Evolutionary conservation across 2,113 vertebrate species (phyloP), one percentile per base, ranked within the genome.

Genomic region (Scomber colias): DNA sequence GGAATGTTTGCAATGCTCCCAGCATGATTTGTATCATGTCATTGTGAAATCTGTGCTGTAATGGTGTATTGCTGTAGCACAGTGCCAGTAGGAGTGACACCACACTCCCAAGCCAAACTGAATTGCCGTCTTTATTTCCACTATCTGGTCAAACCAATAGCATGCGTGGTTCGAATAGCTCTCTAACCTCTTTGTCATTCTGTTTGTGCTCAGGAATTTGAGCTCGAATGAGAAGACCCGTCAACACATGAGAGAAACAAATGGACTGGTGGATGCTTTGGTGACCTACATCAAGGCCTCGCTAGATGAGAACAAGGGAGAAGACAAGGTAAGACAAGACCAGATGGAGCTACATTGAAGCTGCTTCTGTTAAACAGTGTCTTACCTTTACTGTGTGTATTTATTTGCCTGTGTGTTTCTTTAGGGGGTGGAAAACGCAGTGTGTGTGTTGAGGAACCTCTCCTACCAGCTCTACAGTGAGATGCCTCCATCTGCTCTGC

Each of bases 361-460:
- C 13, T 8, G 16, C 2, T 49, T 40, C 11, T 76, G 69, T 19
- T 57, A 53, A 40, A 15, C 19, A 0, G 3, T 15, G 7, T 21
- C 21, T 30, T n/a, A 21, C 31, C 44, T 51, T 27, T 27, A 55
- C 17, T 15, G 21, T 55, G n/a, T 72, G 10, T 64, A 45, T 68
- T 76, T 0, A 77, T 68, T 10, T 49, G 44, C 64, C 1, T 35
- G 3, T 72, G 30, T 77, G 24, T 86, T 51, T 75, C 2, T 56
- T 11, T 74, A 99, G 98, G 98, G 97, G 0, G 95, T 98, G 80
- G 98, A 99, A 92, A 99, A 99, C 0, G 92, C 96, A 0, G 93
- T 97, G 70, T 99, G 98, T 2, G 95, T 98, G 66, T 86, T 99
- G 90, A 95, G 98, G 78, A 99, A 99, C 94, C 94, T 99, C 89